Evolutionary conservation across 1,140 invertebrate species (phyloP).

Genomic region (Medauroidea extradentata): DNA sequence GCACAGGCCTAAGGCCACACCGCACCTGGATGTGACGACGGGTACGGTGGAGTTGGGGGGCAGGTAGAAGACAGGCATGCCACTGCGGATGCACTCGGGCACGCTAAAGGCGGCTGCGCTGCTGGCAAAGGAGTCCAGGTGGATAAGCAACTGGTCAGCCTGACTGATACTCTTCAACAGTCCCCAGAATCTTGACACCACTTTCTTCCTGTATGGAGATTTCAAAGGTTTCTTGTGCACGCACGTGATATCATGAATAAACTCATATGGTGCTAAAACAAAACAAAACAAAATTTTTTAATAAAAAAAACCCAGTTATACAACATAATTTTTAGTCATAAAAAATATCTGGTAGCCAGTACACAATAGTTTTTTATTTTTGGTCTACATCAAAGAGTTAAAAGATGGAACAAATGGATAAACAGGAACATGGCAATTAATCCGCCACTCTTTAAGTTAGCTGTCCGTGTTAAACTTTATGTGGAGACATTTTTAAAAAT

Average conservation of each 20-base stretch:
- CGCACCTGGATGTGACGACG: conserved; percentile 48
- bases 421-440: too few relatives aligned
- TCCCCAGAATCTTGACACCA: conserved; percentile 67
- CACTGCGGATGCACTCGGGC: conserved; percentile 68
- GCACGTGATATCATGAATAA: conserved; percentile 74
- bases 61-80: conserved; percentile 69
- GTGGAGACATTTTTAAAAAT: too few relatives aligned
- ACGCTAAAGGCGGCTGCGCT: conserved; percentile 61
- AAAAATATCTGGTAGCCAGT: too few relatives aligned
- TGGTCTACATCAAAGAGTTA: not conserved
- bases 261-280: conserved; percentile 66
- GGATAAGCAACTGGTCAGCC: conserved; percentile 64
- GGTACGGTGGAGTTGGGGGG: conserved; percentile 49
- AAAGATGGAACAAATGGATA: not conserved
- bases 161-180: conserved; percentile 59
- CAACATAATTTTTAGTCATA: too few relatives aligned
- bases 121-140: conserved; percentile 66
- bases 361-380: too few relatives aligned
- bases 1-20: too few relatives aligned
- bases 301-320: too few relatives aligned
- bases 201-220: conserved; percentile 63
- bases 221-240: conserved; percentile 60
- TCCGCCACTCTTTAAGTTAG: too few relatives aligned
- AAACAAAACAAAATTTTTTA: not conserved
- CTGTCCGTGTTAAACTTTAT: too few relatives aligned